phyloP scores from a whole-genome alignment of 2,797 vertebrate species.

The Selene dorsalis region DNA sequence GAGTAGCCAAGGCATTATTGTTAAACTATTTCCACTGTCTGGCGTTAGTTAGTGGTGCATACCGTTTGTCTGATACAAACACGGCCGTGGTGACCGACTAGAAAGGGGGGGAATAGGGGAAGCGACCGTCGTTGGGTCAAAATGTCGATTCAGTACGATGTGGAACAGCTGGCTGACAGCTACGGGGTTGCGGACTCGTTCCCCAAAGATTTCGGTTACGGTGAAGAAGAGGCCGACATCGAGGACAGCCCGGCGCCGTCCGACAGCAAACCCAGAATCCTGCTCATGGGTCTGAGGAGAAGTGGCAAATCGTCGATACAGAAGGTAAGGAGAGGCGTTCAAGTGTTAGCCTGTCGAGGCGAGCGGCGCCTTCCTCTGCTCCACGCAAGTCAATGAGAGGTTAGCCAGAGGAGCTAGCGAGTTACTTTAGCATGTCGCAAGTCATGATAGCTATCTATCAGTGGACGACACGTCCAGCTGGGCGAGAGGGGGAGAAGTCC shows the following conservation, averaged over 20 bases:
- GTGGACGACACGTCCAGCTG: background rate
- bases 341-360: conserved; percentile 44
- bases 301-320: conserved; percentile 99
- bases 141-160: conserved; percentile 95
- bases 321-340: conserved; percentile 86
- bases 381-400: conserved; percentile 46
- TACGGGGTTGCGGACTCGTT: conserved; percentile 94
- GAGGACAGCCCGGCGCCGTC: conserved; percentile 87
- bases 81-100: conserved; percentile 43
- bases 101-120: conserved; percentile 69
- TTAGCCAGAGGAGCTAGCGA: conserved; percentile 69
- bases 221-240: conserved; percentile 94
- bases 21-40: conserved; percentile 44
- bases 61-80: conserved; percentile 35
- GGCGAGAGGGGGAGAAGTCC: background rate
- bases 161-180: conserved; percentile 90
- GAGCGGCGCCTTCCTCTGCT: conserved; percentile 38
- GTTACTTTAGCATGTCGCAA: conserved; percentile 52
- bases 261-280: conserved; percentile 95
- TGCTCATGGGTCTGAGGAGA: conserved; percentile 96
- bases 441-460: conserved; percentile 16
- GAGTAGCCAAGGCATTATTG: conserved; percentile 55
- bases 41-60: conserved; percentile 17
- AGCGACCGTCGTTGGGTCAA: conserved; percentile 80
- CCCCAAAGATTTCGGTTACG: conserved; percentile 98